Base-by-base conservation (phyloP, 2,113 vertebrate genomes). In the Condylura cristata region DNA sequence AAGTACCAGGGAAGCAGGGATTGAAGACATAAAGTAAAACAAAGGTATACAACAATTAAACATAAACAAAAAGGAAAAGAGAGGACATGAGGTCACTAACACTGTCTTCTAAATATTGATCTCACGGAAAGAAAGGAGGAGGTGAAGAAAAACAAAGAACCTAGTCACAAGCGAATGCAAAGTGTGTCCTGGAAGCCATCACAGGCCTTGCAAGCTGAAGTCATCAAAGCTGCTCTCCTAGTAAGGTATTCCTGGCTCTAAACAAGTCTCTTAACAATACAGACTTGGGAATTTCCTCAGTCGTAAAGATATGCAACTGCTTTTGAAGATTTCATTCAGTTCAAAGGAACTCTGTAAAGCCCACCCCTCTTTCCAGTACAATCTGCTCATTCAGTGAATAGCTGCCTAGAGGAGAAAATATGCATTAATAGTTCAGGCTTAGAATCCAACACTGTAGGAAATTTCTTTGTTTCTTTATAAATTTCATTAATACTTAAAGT, bases 301-400 rank as follows among this genome's bases (percentile, higher is more conserved):
- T 79, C 10, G n/a, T 48, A 87, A 92, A 89, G 26, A 72, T 34
- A 32, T 0, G 10, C 17, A 34, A 70, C 17, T 72, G 30, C 70
- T 65, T 91, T 85, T 46, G 58, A 92, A 58, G 80, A 74, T 58
- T 79, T 92, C 44, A 58, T 79, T 92, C 44, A 65, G 41, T 86
- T 93, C 56, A 83, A 95, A 92, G 56, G 20, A 79, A 78, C 10
- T 18, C 34, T 39, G 2, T 61, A 22, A 68, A 74, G 41, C 7
- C n/a, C 24, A n/a, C 37, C 13, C 9, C 32, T 14, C 10, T n/a
- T n/a, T 66, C n/a, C 32, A 6, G 32, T n/a, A 65, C 61, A 79
- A 46, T 56, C n/a, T 18, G 63, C 13, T 41, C 56, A 56, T 32
- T 93, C 48, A 79, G 24, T 32, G 76, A 79, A 4, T 11, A 82